phyloP scores from a whole-genome alignment of 1,140 invertebrate species.

The Lepidostoma basale region DNA sequence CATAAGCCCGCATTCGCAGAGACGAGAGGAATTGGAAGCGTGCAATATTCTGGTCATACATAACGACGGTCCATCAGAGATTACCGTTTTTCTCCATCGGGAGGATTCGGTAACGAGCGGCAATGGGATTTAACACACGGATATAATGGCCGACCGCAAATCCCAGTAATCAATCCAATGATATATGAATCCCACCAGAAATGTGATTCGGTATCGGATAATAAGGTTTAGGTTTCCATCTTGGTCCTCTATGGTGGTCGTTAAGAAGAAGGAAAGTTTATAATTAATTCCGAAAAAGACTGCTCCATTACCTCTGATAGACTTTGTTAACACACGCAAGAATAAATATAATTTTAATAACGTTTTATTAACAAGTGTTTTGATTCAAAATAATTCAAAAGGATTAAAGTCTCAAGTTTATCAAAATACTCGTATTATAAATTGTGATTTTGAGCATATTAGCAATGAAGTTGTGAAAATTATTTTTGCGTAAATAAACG shows the following conservation, averaged over 20 bases:
- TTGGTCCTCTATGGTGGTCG: neutral
- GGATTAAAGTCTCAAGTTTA: no score
- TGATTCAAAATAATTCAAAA: no score
- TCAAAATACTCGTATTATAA: no score
- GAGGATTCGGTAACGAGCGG: slow-evolving; percentile 29
- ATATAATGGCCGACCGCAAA: slow-evolving; percentile 31
- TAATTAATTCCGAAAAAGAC: no score
- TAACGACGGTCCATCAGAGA: slow-evolving; percentile 39
- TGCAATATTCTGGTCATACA: slow-evolving; percentile 26
- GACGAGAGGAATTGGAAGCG: neutral
- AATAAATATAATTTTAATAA: no score
- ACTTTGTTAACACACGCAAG: no score
- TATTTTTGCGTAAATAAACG: no score
- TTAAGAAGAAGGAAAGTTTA: neutral
- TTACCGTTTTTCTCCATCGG: slow-evolving; percentile 36
- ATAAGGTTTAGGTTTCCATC: no score
- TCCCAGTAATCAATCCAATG: slow-evolving; percentile 33
- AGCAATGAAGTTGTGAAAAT: no score
- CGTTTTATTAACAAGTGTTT: no score
- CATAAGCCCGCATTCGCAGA: neutral
- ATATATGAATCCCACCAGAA: neutral
- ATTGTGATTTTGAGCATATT: no score
- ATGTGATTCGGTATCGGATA: neutral
- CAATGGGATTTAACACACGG: slow-evolving; percentile 30
- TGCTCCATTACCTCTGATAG: no score